phyloP scores from a whole-genome alignment of 2,888 invertebrate genomes.

The Macrosiphum euphorbiae region DNA sequence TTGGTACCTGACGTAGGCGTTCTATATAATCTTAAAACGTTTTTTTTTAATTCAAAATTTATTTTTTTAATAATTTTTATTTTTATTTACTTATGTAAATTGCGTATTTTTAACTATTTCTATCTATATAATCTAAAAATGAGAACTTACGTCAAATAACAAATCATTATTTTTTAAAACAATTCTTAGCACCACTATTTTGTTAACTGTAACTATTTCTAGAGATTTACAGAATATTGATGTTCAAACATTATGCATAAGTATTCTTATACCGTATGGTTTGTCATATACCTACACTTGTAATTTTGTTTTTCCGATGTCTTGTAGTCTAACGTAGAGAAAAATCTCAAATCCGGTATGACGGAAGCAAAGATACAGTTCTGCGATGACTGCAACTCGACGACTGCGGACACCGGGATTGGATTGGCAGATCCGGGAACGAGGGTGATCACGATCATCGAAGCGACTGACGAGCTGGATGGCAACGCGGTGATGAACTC shows the following conservation, averaged over 20 bases:
- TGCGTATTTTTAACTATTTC: neutral
- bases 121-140: neutral
- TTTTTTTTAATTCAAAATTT: neutral
- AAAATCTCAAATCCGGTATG: conserved; percentile 25
- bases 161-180: neutral
- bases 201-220: neutral
- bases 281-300: neutral
- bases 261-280: neutral
- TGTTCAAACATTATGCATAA: neutral
- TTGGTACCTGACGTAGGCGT: neutral
- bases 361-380: conserved; percentile 48
- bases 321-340: conserved; percentile 41
- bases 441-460: conserved; percentile 57
- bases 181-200: neutral
- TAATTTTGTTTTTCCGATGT: neutral
- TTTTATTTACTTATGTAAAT: neutral
- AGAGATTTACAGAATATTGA: neutral
- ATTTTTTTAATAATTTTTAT: too few relatives aligned
- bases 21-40: neutral
- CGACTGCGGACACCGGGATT: neutral
- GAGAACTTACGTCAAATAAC: neutral
- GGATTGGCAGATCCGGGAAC: neutral
- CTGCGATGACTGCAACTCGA: conserved; percentile 33
- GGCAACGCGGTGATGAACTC: conserved; percentile 34
- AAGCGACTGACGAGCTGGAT: conserved; percentile 39